Base-by-base conservation (phyloP, 1,140 invertebrate species). In the Drosophila biarmipes region DNA sequence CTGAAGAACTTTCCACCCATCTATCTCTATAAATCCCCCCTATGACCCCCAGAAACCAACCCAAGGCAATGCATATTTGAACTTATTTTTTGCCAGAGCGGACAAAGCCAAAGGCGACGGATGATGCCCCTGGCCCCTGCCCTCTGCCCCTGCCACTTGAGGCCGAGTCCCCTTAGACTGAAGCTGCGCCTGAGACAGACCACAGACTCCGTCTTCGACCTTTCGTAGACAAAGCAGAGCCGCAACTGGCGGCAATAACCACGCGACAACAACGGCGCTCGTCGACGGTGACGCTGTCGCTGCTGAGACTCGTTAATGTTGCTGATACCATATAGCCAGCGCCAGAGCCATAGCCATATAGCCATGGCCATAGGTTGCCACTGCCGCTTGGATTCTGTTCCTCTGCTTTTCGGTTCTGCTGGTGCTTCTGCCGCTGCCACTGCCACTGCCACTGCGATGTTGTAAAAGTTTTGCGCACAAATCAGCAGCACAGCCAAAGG, bases 381-480 rank as follows among this genome's bases (percentile, higher is more conserved):
- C 56, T 76, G 59, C 38, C 34, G 46, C n/a, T 61, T 42, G 15
- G 37, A 42, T 40, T 29, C 58, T 43, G 48, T 29, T 53, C 58
- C 49, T 42, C 58, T 59, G 56, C 34, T 57, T 19, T 31, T 61
- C n/a, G 73, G 69, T 66, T 4, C 3, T 71, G 77, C 61, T 67
- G 52, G 62, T 74, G 82, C 82, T 10, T 5, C 61, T 71, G 76
- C 61, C 73, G 58, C 73, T 69, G 82, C 82, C 17, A 55, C 62
- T 74, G 82, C 82, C 43, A 19, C 64, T 71, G 77, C 61, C 78
- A 68, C 62, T 69, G 82, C 78, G 78, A 86, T 87, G 82, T 81
- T 86, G 84, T 86, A 87, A 86, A 86, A 86, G 74, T 86, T 87
- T 86, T 78, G 82, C 74, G 82, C 82, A 86, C 82, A 86, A 86